phyloP scores from a whole-genome alignment of 64 coral and sea anemone species.

The Actinia tenebrosa region DNA sequence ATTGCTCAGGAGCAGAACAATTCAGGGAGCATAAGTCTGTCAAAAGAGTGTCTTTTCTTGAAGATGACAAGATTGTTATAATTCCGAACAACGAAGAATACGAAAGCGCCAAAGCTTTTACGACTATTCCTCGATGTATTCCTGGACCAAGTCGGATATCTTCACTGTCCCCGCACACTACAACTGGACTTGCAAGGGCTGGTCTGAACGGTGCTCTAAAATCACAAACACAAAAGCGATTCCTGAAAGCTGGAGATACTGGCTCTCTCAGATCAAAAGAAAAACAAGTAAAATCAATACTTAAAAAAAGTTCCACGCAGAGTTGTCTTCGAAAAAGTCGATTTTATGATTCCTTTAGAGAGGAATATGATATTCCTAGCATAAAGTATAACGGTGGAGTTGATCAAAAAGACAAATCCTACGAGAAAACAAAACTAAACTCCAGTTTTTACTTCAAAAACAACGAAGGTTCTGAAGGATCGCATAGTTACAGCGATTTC shows the following conservation, averaged over 20 bases:
- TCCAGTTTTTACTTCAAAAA: not conserved
- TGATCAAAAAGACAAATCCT: not conserved
- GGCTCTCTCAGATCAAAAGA: not conserved
- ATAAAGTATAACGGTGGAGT: not conserved
- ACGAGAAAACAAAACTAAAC: not conserved
- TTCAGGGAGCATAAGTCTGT: not conserved
- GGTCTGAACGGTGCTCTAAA: not conserved
- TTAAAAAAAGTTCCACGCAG: not conserved
- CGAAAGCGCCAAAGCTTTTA: not conserved
- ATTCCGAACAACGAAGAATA: not conserved
- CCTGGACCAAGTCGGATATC: not conserved
- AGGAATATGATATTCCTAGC: not conserved
- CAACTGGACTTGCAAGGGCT: not conserved
- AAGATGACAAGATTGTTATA: not conserved
- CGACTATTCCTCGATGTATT: not conserved
- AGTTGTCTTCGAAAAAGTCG: not conserved
- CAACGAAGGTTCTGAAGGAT: not conserved
- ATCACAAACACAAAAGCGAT: not conserved
- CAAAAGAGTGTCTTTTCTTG: constrained; percentile 16
- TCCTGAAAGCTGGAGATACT: not conserved
- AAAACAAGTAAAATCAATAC: constrained; percentile 11
- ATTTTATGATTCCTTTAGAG: not conserved
- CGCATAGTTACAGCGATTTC: not conserved
- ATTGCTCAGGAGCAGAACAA: not conserved
- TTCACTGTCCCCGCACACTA: not conserved